Evolutionary conservation across 2,888 invertebrate genomes (phyloP), one percentile per base, ranked within the genome.

Genomic region (Parasteatoda lunata): DNA sequence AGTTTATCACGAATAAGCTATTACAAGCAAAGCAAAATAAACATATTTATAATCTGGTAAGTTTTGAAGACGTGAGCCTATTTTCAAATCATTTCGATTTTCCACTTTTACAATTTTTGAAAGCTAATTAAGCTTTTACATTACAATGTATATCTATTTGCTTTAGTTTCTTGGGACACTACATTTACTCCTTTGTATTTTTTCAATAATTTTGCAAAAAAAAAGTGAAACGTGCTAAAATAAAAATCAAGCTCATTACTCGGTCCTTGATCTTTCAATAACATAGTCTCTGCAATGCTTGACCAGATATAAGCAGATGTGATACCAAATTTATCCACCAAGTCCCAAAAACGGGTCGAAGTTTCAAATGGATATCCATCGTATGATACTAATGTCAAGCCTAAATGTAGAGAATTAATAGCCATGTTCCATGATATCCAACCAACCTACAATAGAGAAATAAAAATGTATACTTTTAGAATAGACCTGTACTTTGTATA

Each of bases 371-470:
- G 94, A 47, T 93, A 93, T 47, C 94, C 94, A 90, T 94, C 94
- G 90, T 93, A 94, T 5, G 93, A 91, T 9, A 94, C 93, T 45
- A 94, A 91, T 30, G 92, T 90, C n/a, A 92, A 90, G 9, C 93
- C 93, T 2, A 92, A 91, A 64, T 92, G 92, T 81, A 93, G 90
- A 5, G 92, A 91, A 1, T 92, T 91, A 51, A 93, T 92, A 80
- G 92, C 90, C 94, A 94, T 94, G 90, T 94, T 94, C 93, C 94
- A 94, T 93, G 94, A 94, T 93, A 94, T 94, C 94, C 94, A 94
- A 30, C 94, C 94, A 52, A 93, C 92, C 93, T 93, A 89, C n/a
- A 64, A 54, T 8, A 45, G 30, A 30, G 1, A 54, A 47, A 81
- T 48, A 6, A n/a, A 47, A 68, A 77, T 59, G 7, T 13, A 59